Evolutionary conservation across 2,113 vertebrate species (phyloP), one percentile per base, ranked within the genome.

Genomic region (Phrynocephalus versicolor): DNA sequence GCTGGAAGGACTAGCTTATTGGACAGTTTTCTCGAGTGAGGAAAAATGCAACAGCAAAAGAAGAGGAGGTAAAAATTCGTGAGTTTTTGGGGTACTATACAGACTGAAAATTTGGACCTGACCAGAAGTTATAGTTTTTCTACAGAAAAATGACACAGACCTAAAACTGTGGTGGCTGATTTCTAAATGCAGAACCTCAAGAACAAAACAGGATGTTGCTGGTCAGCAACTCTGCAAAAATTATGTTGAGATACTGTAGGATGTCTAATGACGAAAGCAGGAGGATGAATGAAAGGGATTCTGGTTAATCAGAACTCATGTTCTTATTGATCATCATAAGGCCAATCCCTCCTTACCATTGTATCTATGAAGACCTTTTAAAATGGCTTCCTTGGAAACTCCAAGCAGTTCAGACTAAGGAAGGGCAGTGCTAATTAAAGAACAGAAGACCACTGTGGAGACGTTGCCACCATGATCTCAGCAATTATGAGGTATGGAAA

Each of bases 31-130:
- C 60, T 33, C 57, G 15, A 25, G 91, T 39, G 83, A 82, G 79
- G 67, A 89, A 25, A 89, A 25, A 88, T 72, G 35, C n/a, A 84
- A 83, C 84, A 88, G 8, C 67, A 90, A 88, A 84, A 84, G 87
- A 85, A 37, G 18, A 51, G 10, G 64, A 85, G 55, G 35, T 71
- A 79, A 78, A 85, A 30, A 81, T 45, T 35, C 37, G 18, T 13
- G 33, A 7, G 23, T 33, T 58, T n/a, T 79, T 7, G n/a, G n/a
- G 30, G 37, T 41, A 57, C 57, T n/a, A 58, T 71, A 71, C 14
- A 71, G 23, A 60, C 6, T n/a, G 30, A 51, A n/a, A 8, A 18
- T 45, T 60, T 27, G 45, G 19, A 86, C 73, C 67, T 87, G 45
- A 55, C 62, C 85, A 79, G 85, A 90, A 82, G 82, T 82, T 87